Conservation (phyloP, 2,797 vertebrate genomes). For the Heterohyrax brucei region DNA sequence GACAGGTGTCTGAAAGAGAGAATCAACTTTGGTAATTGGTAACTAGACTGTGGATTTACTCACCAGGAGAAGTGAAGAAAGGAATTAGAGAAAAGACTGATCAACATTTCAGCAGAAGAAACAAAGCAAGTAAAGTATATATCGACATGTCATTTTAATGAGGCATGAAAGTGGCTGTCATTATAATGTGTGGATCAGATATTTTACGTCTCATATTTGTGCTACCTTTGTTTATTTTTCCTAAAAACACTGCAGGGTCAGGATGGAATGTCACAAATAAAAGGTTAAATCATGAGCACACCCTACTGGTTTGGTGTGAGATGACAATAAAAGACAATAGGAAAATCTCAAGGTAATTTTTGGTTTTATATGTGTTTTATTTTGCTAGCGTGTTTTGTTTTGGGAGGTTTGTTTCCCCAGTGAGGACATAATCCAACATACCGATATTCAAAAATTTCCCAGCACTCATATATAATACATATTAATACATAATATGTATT, state of each 20-base stretch:
- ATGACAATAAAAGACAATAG: constrained; percentile 61
- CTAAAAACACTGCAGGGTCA: neutral
- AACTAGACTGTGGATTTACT: constrained; percentile 15
- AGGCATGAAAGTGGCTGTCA: constrained; percentile 31
- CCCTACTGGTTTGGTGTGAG: constrained; percentile 67
- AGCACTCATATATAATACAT: neutral
- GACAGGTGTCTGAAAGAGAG: constrained; percentile 50
- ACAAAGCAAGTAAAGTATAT: neutral
- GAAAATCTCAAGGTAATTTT: neutral
- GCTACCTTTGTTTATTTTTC: constrained; percentile 67
- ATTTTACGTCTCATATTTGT: constrained; percentile 15
- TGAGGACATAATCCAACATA: neutral
- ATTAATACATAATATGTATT: neutral
- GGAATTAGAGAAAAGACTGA: constrained; percentile 23
- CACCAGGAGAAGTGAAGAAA: constrained; percentile 9
- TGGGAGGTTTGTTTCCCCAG: neutral
- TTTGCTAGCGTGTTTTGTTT: neutral
- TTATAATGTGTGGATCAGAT: neutral
- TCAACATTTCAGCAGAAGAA: constrained; percentile 28
- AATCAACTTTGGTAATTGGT: neutral
- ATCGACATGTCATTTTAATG: constrained; percentile 60
- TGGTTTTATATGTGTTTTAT: too few species aligned
- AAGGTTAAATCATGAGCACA: constrained; percentile 77
- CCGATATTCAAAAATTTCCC: too few species aligned
- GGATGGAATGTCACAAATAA: neutral